Conservation (phyloP, 2,113 vertebrate genomes). For the Ceyx melanurus region DNA sequence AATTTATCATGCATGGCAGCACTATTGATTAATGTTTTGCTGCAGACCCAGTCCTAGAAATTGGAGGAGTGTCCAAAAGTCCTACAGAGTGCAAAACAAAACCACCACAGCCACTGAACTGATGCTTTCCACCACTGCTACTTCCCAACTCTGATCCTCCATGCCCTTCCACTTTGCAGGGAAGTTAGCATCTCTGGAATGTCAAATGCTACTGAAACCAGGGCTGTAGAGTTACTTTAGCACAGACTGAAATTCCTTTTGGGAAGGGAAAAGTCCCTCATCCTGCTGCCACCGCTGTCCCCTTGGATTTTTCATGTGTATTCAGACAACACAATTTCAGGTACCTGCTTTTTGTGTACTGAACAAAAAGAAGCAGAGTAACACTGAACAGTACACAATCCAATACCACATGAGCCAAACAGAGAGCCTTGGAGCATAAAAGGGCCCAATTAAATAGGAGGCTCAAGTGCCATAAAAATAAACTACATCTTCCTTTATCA, state of each 20-base stretch:
- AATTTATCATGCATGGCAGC: background rate
- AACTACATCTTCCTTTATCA: background rate
- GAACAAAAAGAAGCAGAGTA: background rate
- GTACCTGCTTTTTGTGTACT: background rate
- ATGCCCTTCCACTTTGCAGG: background rate
- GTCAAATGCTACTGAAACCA: background rate
- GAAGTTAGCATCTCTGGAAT: background rate
- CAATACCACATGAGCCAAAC: background rate
- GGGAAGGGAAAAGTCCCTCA: background rate
- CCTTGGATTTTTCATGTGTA: background rate
- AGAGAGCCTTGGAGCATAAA: slow-evolving; percentile 4
- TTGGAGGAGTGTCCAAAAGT: background rate
- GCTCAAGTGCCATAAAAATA: background rate
- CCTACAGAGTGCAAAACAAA: background rate
- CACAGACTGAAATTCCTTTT: background rate
- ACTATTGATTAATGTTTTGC: background rate
- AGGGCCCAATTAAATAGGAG: slow-evolving; percentile 25
- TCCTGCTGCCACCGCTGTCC: background rate
- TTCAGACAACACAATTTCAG: background rate
- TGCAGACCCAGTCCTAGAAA: background rate
- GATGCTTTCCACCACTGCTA: background rate
- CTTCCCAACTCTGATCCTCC: background rate
- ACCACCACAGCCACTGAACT: background rate
- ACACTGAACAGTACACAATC: background rate
- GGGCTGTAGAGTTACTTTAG: background rate